Evolutionary conservation across 2,888 invertebrate species (phyloP).

Genomic region (Meiosimyza platycephala): DNA sequence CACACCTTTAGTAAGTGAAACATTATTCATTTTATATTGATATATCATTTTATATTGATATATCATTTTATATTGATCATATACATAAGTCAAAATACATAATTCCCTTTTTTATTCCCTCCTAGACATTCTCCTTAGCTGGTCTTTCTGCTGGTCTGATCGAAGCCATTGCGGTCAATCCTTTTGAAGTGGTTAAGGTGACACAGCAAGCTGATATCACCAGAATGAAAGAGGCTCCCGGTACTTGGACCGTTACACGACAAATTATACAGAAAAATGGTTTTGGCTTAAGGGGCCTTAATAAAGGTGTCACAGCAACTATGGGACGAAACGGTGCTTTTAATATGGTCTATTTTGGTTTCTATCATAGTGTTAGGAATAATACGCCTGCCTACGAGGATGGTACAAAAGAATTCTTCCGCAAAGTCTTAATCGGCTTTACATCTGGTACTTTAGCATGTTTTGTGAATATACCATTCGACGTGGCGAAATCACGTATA

Average conservation of each 20-base stretch:
- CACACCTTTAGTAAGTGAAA: slow-evolving; percentile 77
- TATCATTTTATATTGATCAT: too few species aligned
- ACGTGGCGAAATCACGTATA: slow-evolving; percentile 95
- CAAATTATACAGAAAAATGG: slow-evolving; percentile 82
- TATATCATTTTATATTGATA: too few species aligned
- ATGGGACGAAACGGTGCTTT: slow-evolving; percentile 90
- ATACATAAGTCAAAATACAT: neutral
- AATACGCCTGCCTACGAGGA: slow-evolving; percentile 76
- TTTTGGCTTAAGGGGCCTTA: slow-evolving; percentile 82
- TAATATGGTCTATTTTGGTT: slow-evolving; percentile 95
- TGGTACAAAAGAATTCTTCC: slow-evolving; percentile 75
- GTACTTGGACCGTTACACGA: slow-evolving; percentile 83
- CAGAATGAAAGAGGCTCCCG: slow-evolving; percentile 73
- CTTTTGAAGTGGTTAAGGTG: slow-evolving; percentile 97
- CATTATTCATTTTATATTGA: neutral
- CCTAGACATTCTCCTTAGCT: slow-evolving; percentile 86
- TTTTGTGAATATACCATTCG: slow-evolving; percentile 92
- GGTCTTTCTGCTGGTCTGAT: slow-evolving; percentile 90
- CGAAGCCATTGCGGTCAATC: slow-evolving; percentile 92
- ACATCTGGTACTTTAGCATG: slow-evolving; percentile 89
- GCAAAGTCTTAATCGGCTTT: slow-evolving; percentile 87
- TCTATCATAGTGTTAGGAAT: slow-evolving; percentile 91
- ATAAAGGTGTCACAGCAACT: slow-evolving; percentile 90
- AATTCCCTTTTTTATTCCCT: slow-evolving; percentile 1
- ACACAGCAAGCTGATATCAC: slow-evolving; percentile 81